These are phyloP conservation scores for Glossophaga mutica DNA, from an alignment of 2,797 vertebrate genomes.

Conservation along the genomic window DNA sequence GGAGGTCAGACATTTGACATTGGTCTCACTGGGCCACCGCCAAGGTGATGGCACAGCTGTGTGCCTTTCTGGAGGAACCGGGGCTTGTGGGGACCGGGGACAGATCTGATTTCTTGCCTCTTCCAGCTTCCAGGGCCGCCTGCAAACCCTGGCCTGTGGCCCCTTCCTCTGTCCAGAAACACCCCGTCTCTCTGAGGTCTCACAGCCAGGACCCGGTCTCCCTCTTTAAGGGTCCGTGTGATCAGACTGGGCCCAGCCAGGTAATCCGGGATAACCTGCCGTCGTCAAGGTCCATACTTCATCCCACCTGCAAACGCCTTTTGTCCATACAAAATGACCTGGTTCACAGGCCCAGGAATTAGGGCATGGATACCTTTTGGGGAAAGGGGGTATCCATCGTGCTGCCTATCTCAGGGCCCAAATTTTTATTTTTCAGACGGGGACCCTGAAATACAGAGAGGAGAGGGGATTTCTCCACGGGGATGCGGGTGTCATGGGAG, in stretches of 20 bases:
- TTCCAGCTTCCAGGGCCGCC: neutral
- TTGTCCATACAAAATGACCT: neutral
- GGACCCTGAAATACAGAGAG: neutral
- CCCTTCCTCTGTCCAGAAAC: neutral
- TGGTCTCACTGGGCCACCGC: neutral
- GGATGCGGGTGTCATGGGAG: neutral
- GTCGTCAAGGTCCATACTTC: neutral
- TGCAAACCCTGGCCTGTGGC: fast-evolving
- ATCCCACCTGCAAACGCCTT: neutral
- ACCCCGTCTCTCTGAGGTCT: fast-evolving
- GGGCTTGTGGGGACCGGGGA: neutral
- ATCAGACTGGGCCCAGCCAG: neutral
- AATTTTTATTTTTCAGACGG: neutral
- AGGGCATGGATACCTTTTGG: neutral
- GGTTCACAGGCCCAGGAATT: neutral
- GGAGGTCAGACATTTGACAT: neutral
- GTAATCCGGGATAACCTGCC: neutral
- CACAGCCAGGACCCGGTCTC: neutral
- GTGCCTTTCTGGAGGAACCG: fast-evolving
- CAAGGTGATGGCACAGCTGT: neutral
- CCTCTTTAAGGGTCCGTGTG: neutral
- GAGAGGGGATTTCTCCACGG: neutral
- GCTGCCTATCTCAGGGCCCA: neutral
- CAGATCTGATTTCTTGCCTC: neutral
- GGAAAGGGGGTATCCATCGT: neutral